Conservation (phyloP, 2,113 vertebrate species). For the Zapornia atra region DNA sequence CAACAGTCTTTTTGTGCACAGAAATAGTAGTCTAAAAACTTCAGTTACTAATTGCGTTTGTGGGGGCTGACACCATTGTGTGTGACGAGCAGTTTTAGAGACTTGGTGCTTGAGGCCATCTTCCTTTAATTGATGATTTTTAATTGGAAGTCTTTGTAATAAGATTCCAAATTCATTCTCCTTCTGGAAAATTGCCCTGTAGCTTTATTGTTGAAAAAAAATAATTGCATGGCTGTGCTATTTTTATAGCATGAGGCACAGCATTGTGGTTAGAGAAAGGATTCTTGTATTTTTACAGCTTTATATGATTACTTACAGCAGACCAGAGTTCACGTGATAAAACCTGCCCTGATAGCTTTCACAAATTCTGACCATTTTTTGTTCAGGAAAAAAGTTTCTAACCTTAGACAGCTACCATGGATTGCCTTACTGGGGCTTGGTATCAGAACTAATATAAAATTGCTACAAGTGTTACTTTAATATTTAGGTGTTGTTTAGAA, state of each 20-base stretch:
- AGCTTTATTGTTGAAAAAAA: constrained; percentile 7
- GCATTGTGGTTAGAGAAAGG: neutral
- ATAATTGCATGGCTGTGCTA: neutral
- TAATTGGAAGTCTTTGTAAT: constrained; percentile 26
- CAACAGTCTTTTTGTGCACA: neutral
- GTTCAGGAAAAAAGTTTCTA: neutral
- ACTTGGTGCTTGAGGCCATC: neutral
- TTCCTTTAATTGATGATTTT: constrained; percentile 55
- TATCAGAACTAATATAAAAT: neutral
- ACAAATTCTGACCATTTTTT: constrained; percentile 20
- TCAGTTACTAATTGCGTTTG: constrained; percentile 29
- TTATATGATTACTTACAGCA: constrained; percentile 36
- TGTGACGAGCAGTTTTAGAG: constrained; percentile 18
- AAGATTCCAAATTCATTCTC: constrained; percentile 25
- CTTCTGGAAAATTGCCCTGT: constrained; percentile 37
- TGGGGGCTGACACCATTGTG: neutral
- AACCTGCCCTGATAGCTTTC: neutral
- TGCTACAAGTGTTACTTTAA: neutral
- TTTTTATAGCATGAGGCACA: constrained; percentile 41
- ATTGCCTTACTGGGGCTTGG: neutral
- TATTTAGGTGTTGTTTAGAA: neutral
- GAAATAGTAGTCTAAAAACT: neutral
- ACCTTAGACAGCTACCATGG: neutral
- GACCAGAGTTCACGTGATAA: neutral
- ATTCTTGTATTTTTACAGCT: constrained; percentile 45